These are phyloP conservation scores for Tragelaphus eurycerus DNA, from an alignment of 2,797 vertebrate species.

Conservation along the genomic window DNA sequence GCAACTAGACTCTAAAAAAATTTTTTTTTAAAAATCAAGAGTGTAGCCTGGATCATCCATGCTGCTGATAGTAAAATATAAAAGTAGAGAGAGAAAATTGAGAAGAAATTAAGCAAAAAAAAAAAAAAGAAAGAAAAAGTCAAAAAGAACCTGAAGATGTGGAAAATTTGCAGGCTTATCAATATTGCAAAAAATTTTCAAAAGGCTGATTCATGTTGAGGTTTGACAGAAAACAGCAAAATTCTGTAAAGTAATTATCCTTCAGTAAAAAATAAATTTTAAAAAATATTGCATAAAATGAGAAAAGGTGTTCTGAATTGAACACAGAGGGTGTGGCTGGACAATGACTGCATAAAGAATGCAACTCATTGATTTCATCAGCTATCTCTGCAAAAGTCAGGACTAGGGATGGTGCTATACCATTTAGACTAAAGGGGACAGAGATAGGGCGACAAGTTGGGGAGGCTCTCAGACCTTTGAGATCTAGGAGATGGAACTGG, in stretches of 20 bases:
- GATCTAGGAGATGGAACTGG: background rate
- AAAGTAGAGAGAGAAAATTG: background rate
- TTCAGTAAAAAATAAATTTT: background rate
- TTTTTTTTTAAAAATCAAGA: background rate
- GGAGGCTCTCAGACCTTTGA: background rate
- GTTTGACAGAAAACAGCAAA: background rate
- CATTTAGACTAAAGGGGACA: background rate
- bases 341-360: background rate
- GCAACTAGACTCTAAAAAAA: background rate
- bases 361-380: background rate
- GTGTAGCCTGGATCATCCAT: background rate
- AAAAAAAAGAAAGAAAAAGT: background rate
- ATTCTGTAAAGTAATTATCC: background rate
- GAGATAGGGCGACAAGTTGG: background rate
- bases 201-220: background rate
- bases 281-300: background rate
- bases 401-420: background rate
- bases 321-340: background rate
- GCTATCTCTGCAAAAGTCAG: background rate
- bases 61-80: background rate
- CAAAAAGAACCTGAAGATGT: background rate
- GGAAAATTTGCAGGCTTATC: background rate
- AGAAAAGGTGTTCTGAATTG: background rate
- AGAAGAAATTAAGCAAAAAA: background rate
- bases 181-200: background rate